Base-by-base conservation (phyloP, 2,888 invertebrate species). In the Neria commutata region DNA sequence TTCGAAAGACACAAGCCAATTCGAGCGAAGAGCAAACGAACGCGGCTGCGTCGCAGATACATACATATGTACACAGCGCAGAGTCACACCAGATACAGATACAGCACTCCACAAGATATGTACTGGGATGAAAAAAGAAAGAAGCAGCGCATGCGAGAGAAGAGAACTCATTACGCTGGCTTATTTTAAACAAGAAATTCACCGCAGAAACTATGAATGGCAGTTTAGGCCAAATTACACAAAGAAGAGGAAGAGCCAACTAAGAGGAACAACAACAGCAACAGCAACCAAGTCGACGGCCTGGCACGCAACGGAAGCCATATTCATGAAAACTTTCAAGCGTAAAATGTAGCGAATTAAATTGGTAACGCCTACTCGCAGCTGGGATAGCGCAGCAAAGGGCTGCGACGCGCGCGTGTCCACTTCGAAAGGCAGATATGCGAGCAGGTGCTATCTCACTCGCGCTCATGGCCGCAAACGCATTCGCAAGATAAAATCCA, bases 161-260 rank as follows among this genome's bases (percentile, higher is more conserved):
- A 17, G 40, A 16, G 42, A 51, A 21, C 53, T 53, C 48, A 51
- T 56, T 56, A 51, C 34, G 47, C 46, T 46, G 10, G 29, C 29
- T 29, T 29, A 29, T 29, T 29, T 29, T 8, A 6, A 37, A 37
- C 37, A 62, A 66, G 61, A 63, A 67, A 59, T 62, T 65, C 63
- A 64, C 68, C 72, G 64, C 69, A 68, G 69, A 66, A 71, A 73
- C 73, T 71, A 70, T 74, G 72, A 75, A 73, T 71, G 73, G 65
- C 70, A 68, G 67, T 71, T 73, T 75, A 74, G 67, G 67, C 73
- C 69, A 74, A 75, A 75, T 74, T 74, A 73, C 67, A 75, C 66
- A 69, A 60, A 59, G 71, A 26, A 2, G n/a, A 26, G 26, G 29
- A 48, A n/a, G 64, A 66, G n/a, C 14, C 49, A 54, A 45, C 21